These are phyloP conservation scores for Datnioides undecimradiatus DNA, from an alignment of 2,113 vertebrate genomes.

Conservation along the genomic window DNA sequence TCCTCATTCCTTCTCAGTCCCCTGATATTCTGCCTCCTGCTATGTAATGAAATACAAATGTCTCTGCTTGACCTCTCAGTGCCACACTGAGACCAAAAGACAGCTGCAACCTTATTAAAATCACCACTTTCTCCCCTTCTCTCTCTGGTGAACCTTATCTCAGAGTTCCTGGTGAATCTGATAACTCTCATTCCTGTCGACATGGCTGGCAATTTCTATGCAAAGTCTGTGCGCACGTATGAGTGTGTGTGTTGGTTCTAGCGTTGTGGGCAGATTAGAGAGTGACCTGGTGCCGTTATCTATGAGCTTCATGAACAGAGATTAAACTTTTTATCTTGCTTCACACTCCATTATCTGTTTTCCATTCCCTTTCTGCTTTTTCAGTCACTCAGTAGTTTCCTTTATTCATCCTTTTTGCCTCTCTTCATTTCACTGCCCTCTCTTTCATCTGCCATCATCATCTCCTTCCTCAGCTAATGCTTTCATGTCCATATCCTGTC, in stretches of 20 bases:
- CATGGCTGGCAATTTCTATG: slow-evolving; percentile 54
- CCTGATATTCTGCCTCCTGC: slow-evolving; percentile 13
- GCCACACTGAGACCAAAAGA: slow-evolving; percentile 54
- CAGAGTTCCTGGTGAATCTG: slow-evolving; percentile 45
- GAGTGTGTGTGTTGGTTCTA: slow-evolving; percentile 29
- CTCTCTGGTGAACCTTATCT: slow-evolving; percentile 35
- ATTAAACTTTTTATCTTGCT: slow-evolving; percentile 43
- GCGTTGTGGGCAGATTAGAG: slow-evolving; percentile 42
- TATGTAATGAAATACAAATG: slow-evolving; percentile 70
- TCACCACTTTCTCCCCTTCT: slow-evolving; percentile 20
- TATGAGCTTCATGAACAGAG: slow-evolving; percentile 20
- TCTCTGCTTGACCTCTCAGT: slow-evolving; percentile 72
- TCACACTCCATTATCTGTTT: slow-evolving; percentile 40
- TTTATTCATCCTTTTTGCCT: slow-evolving; percentile 14
- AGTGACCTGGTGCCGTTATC: slow-evolving; percentile 45
- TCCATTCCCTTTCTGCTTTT: slow-evolving; percentile 12
- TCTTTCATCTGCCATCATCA: not conserved
- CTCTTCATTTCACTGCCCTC: slow-evolving; percentile 4
- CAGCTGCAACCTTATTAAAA: slow-evolving; percentile 66
- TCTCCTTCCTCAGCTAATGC: not conserved
- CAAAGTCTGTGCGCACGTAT: slow-evolving; percentile 13
- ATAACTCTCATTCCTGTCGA: slow-evolving; percentile 52
- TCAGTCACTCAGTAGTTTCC: not conserved
- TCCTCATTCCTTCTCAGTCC: slow-evolving; percentile 28
- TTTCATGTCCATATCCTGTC: not conserved